These are phyloP conservation scores for Nomada fabriciana DNA, from an alignment of 2,888 invertebrate genomes.

Conservation along the genomic window DNA sequence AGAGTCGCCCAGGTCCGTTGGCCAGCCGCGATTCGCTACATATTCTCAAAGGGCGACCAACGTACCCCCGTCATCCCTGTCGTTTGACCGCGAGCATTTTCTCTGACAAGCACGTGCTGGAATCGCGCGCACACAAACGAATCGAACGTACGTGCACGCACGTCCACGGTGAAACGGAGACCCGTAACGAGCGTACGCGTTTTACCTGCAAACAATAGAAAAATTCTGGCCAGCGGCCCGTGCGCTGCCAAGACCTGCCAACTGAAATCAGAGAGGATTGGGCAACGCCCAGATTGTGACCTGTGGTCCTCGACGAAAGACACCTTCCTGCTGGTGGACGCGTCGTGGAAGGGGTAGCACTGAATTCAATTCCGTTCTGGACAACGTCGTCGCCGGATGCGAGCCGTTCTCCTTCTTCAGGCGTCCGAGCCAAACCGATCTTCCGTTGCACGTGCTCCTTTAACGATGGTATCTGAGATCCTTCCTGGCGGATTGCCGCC, in stretches of 20 bases:
- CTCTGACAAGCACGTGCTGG: slow-evolving; percentile 58
- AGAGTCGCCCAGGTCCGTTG: slow-evolving; percentile 67
- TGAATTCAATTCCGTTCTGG: slow-evolving; percentile 66
- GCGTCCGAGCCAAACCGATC: not conserved
- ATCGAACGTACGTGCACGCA: slow-evolving; percentile 18
- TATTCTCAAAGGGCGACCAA: slow-evolving; percentile 71
- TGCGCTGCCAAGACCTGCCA: slow-evolving; percentile 74
- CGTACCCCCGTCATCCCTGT: slow-evolving; percentile 66
- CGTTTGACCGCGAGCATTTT: slow-evolving; percentile 68
- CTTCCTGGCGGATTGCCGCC: slow-evolving; percentile 24
- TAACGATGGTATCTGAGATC: slow-evolving; percentile 26
- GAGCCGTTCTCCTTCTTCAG: slow-evolving; percentile 45
- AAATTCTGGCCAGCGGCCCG: slow-evolving; percentile 66
- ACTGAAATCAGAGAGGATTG: slow-evolving; percentile 81
- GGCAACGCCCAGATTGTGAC: slow-evolving; percentile 81
- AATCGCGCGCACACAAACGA: slow-evolving; percentile 18
- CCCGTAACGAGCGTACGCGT: slow-evolving; percentile 75
- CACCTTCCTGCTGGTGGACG: slow-evolving; percentile 64
- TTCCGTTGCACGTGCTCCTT: slow-evolving; percentile 45
- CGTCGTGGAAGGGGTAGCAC: slow-evolving; percentile 71
- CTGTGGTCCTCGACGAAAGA: slow-evolving; percentile 70
- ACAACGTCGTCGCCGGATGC: slow-evolving; percentile 66
- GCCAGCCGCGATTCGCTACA: slow-evolving; percentile 76
- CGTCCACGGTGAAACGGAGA: slow-evolving; percentile 64
- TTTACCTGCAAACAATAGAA: slow-evolving; percentile 77